These are phyloP conservation scores for Hyla sarda DNA, from an alignment of 2,113 vertebrate genomes.

Conservation along the genomic window DNA sequence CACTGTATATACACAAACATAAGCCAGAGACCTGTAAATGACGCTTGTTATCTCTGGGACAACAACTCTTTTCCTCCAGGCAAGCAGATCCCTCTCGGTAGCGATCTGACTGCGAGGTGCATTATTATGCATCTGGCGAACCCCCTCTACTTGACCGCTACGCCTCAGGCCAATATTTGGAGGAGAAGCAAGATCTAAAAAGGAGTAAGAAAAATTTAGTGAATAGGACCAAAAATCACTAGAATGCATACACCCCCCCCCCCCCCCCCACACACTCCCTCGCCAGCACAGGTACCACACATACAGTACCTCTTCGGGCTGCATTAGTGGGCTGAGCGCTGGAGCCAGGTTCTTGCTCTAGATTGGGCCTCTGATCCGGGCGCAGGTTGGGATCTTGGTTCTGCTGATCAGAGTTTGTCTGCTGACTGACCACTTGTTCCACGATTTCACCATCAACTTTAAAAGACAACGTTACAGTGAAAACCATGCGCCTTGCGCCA, in stretches of 20 bases:
- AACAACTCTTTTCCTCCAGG: conserved; percentile 91
- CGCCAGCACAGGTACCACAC: neutral
- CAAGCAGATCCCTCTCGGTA: conserved; percentile 91
- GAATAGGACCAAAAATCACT: too few relatives aligned
- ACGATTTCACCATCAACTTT: conserved; percentile 95
- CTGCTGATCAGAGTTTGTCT: conserved; percentile 83
- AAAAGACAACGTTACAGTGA: neutral
- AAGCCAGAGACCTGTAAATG: conserved; percentile 76
- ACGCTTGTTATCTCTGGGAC: conserved; percentile 86
- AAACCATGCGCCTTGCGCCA: neutral
- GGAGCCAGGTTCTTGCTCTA: conserved; percentile 64
- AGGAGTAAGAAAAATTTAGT: too few relatives aligned
- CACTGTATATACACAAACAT: too few relatives aligned
- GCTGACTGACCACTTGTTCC: conserved; percentile 95
- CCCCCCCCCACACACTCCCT: too few relatives aligned
- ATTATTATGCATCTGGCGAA: conserved; percentile 94
- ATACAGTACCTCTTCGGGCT: conserved; percentile 83
- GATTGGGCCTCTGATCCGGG: conserved; percentile 77
- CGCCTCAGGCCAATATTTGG: conserved; percentile 93
- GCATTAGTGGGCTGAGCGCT: conserved; percentile 65
- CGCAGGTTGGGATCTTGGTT: conserved; percentile 76
- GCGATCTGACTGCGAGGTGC: conserved; percentile 95
- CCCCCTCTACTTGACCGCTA: conserved; percentile 93
- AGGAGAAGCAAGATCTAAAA: conserved; percentile 85
- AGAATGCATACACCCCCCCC: too few relatives aligned